phyloP scores from a whole-genome alignment of 2,797 vertebrate species.

The Lutjanus argentimaculatus region DNA sequence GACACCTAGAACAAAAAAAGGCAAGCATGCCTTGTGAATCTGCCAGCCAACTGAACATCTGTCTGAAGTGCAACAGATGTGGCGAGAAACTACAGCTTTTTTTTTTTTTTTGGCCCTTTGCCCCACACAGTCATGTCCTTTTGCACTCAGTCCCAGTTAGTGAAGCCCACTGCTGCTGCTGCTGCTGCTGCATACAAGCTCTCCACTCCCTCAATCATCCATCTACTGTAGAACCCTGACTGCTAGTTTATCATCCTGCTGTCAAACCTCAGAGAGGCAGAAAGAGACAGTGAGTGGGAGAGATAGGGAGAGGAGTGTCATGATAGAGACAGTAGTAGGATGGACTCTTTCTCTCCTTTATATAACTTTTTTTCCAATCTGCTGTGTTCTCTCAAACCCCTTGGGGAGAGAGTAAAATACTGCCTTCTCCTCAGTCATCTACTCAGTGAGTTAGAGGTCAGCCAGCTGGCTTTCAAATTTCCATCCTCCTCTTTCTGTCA shows the following conservation, averaged over 20 bases:
- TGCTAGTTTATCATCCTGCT: constrained; percentile 60
- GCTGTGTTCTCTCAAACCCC: constrained; percentile 35
- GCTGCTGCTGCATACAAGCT: constrained; percentile 36
- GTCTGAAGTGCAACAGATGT: constrained; percentile 38
- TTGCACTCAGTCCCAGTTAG: constrained; percentile 48
- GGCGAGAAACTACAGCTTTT: not conserved
- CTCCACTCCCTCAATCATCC: constrained; percentile 49
- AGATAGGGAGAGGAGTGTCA: constrained; percentile 25
- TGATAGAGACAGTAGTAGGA: constrained; percentile 42
- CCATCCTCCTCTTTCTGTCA: constrained; percentile 28
- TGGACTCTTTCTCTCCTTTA: constrained; percentile 55
- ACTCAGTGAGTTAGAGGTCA: constrained; percentile 61
- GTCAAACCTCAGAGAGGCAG: constrained; percentile 49
- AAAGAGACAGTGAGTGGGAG: constrained; percentile 30
- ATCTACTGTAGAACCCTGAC: constrained; percentile 42
- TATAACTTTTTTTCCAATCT: constrained; percentile 45
- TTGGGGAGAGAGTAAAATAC: constrained; percentile 47
- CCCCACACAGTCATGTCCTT: constrained; percentile 30
- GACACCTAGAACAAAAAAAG: constrained; percentile 15
- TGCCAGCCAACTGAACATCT: constrained; percentile 37
- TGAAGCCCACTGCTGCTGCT: constrained; percentile 19
- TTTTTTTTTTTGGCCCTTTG: constrained; percentile 22
- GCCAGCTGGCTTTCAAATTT: constrained; percentile 54
- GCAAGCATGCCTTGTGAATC: not conserved
- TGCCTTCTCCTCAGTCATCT: constrained; percentile 52